Evolutionary conservation across 2,888 invertebrate species (phyloP).

Genomic region (Tipula vernalis): DNA sequence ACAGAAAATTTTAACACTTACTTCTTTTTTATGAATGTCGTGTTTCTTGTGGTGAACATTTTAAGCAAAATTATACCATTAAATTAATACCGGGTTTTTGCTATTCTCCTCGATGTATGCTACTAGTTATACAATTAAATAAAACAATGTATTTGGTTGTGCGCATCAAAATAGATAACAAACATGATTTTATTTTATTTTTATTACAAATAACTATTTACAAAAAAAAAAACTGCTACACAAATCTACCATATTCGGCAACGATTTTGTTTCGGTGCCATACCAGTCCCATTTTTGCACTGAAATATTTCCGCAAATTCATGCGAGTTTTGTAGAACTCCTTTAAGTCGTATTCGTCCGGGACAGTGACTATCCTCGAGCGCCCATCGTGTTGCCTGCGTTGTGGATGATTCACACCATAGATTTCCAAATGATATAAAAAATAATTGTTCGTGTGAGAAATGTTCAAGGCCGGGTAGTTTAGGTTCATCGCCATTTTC

Average conservation of each 20-base stretch:
- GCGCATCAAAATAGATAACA: neutral
- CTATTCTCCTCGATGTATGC: neutral
- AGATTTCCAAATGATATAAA: conserved; percentile 72
- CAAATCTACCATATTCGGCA: conserved; percentile 41
- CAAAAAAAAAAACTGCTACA: neutral
- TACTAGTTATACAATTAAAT: neutral
- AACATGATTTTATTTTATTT: neutral
- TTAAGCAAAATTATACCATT: neutral
- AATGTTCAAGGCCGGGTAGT: conserved; percentile 61
- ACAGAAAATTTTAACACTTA: neutral
- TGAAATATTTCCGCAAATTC: conserved; percentile 56
- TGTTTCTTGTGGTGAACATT: neutral
- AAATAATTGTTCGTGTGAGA: conserved; percentile 60
- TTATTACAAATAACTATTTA: neutral
- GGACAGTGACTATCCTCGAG: conserved; percentile 65
- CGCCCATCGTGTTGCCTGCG: conserved; percentile 47
- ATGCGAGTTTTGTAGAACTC: conserved; percentile 55
- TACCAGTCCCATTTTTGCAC: conserved; percentile 39
- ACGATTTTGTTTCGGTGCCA: conserved; percentile 40
- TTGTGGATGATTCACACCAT: conserved; percentile 71
- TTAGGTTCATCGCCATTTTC: conserved; percentile 46
- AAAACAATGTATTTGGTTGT: neutral
- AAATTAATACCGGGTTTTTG: neutral
- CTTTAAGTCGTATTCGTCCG: conserved; percentile 51
- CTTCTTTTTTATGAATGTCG: neutral